Conservation (phyloP, 2,113 vertebrate species). For the Rattus norvegicus region DNA sequence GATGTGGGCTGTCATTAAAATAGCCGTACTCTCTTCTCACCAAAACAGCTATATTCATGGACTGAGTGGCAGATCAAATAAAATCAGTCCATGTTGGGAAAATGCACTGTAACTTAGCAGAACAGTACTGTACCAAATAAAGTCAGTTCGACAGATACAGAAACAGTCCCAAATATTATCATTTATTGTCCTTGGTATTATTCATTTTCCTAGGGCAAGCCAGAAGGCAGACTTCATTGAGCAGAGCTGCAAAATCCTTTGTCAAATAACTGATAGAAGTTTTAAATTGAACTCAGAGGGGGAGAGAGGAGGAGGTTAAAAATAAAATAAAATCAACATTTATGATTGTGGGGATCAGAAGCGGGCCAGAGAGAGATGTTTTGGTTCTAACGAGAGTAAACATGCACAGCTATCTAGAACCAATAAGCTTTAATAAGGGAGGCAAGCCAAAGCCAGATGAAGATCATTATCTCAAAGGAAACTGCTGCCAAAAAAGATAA, state of each 20-base stretch:
- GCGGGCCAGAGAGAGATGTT: background rate
- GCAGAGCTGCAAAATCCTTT: background rate
- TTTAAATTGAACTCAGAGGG: background rate
- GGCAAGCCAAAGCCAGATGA: background rate
- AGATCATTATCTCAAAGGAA: background rate
- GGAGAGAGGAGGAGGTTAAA: background rate
- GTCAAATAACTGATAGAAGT: background rate
- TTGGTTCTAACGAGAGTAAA: background rate
- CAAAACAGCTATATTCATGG: background rate
- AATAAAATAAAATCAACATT: constrained; percentile 35
- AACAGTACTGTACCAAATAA: background rate
- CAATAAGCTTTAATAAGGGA: background rate
- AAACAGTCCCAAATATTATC: background rate
- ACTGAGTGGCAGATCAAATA: background rate
- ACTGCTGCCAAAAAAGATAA: background rate
- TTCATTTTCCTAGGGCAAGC: background rate
- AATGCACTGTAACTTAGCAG: background rate
- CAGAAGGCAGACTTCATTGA: background rate
- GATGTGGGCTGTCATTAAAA: background rate
- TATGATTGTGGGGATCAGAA: background rate
- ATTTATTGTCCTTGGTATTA: background rate
- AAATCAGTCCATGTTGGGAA: background rate
- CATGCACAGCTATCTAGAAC: background rate
- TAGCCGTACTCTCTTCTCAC: background rate
- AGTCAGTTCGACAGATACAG: background rate